A percentile compares a stretch with the other conserved stretches of the same genome.
Conservation (phyloP, 2,797 vertebrate genomes). For the Rhinichthys osculus region DNA sequence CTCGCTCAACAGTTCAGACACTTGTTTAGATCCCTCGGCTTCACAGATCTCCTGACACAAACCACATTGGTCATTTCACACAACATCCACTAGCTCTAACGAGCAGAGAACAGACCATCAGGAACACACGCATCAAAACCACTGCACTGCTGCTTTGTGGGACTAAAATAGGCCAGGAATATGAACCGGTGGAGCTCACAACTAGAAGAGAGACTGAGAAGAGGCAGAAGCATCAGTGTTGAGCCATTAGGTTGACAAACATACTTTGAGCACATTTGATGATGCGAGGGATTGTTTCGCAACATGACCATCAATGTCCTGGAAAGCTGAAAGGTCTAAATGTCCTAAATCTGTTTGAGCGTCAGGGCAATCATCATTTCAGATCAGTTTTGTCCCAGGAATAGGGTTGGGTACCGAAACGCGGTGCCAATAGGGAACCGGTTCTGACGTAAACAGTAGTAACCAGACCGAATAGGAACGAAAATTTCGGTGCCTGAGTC, state of each 20-base stretch:
- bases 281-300: neutral
- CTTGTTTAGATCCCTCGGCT: conserved; percentile 16
- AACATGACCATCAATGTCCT: neutral
- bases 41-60: neutral
- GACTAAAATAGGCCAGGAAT: conserved; percentile 74
- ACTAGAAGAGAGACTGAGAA: neutral
- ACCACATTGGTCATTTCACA: neutral
- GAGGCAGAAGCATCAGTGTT: neutral
- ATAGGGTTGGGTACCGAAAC: no score
- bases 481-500: no score
- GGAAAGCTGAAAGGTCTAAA: neutral
- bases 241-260: neutral
- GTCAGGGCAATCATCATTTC: neutral
- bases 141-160: conserved; percentile 65
- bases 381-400: neutral
- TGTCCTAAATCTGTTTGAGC: neutral
- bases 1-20: conserved; percentile 21
- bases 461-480: no score
- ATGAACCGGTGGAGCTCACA: conserved; percentile 63
- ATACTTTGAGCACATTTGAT: neutral
- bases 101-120: conserved; percentile 21
- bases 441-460: no score
- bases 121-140: conserved; percentile 24
- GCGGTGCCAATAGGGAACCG: no score
- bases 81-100: conserved; percentile 24